A percentile compares a stretch with the other conserved stretches of the same genome.
phyloP scores from a whole-genome alignment of 2,113 vertebrate species.

The Rattus norvegicus region DNA sequence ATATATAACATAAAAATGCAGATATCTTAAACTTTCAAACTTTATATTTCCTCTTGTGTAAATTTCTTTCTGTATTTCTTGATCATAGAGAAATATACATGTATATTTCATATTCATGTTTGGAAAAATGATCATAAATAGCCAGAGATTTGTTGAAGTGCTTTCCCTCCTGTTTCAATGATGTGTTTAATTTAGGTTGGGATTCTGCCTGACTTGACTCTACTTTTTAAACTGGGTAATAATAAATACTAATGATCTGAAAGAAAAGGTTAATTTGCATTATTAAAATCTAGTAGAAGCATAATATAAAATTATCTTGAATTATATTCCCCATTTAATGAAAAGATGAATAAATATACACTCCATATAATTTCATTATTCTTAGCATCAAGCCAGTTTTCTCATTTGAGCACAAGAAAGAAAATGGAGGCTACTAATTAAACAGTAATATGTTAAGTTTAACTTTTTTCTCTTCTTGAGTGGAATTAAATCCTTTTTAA shows the following conservation, averaged over 20 bases:
- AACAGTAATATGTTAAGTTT: background rate
- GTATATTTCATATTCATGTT: background rate
- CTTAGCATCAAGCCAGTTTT: slow-evolving; percentile 1
- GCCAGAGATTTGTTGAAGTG: background rate
- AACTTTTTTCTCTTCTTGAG: background rate
- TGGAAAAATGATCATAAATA: background rate
- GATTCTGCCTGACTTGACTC: background rate
- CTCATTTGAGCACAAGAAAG: background rate
- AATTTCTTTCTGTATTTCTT: background rate
- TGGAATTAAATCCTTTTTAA: background rate
- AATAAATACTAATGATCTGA: background rate
- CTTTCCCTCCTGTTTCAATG: background rate
- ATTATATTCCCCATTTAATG: background rate
- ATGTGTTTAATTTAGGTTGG: background rate
- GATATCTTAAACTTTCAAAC: background rate
- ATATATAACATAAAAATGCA: background rate
- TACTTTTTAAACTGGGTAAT: background rate
- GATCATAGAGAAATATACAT: background rate
- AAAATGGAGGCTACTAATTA: background rate
- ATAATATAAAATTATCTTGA: background rate
- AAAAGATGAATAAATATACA: slow-evolving; percentile 2
- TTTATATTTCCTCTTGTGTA: background rate
- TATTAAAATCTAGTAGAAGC: background rate
- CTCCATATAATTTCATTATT: background rate
- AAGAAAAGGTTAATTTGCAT: background rate